A percentile compares a stretch with the other conserved stretches of the same genome.
Evolutionary conservation across 2,888 invertebrate genomes (phyloP).

Genomic region (Apocheima hispidaria): DNA sequence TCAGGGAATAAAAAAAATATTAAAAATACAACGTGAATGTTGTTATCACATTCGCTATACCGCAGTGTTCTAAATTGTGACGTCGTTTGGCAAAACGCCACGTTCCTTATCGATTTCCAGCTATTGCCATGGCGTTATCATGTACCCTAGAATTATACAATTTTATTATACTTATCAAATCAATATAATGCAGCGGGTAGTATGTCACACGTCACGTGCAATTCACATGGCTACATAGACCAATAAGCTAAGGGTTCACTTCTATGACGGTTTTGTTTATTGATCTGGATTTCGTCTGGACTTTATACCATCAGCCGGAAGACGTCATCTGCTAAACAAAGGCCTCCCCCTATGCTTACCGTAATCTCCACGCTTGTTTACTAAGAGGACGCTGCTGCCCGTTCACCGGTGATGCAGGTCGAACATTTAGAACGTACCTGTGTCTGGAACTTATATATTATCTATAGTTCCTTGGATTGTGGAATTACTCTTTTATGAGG

Average conservation of each 20-base stretch:
- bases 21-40: no score
- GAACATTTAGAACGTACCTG: no score
- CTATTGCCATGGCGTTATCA: slow-evolving; percentile 33
- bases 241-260: slow-evolving; percentile 40
- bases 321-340: no score
- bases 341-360: no score
- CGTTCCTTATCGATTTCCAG: slow-evolving; percentile 49
- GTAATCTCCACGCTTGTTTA: no score
- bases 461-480: no score
- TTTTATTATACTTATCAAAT: slow-evolving; percentile 6
- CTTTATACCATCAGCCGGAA: background rate
- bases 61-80: slow-evolving; percentile 37
- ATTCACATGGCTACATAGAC: slow-evolving; percentile 28
- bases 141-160: slow-evolving; percentile 23
- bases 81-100: slow-evolving; percentile 56
- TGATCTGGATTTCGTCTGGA: background rate
- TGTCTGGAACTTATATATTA: no score
- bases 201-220: slow-evolving; percentile 9
- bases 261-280: slow-evolving; percentile 4
- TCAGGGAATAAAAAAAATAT: no score
- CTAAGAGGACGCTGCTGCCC: no score
- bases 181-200: slow-evolving; percentile 6
- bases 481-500: no score
- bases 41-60: slow-evolving; percentile 27
- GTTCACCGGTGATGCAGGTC: no score